These are phyloP conservation scores for Diarsia dahlii DNA, from an alignment of 2,888 invertebrate species.

Conservation along the genomic window DNA sequence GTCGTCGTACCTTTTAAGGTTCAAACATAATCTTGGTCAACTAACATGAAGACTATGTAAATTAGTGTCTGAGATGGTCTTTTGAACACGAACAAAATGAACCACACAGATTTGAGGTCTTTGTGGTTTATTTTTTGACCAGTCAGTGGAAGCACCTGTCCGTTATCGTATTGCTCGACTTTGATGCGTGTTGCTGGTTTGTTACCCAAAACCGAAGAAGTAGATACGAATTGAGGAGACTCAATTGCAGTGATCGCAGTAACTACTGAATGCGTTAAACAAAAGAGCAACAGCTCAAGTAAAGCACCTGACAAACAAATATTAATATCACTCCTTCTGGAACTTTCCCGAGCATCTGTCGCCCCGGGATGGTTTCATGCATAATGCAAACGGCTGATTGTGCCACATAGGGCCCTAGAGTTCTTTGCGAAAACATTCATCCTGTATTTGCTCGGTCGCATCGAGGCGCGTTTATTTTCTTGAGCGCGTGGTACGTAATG, in stretches of 20 bases:
- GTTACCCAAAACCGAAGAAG: not conserved
- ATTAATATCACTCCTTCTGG: constrained; percentile 78
- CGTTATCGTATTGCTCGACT: too few relatives aligned
- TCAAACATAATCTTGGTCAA: too few relatives aligned
- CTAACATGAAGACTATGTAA: too few relatives aligned
- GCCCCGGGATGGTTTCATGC: constrained; percentile 85
- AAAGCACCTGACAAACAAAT: constrained; percentile 80
- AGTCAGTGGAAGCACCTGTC: too few relatives aligned
- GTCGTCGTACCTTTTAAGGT: too few relatives aligned
- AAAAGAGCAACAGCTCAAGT: constrained; percentile 68
- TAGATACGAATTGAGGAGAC: not conserved
- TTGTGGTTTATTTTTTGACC: too few relatives aligned
- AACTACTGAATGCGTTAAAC: constrained; percentile 40
- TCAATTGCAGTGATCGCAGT: not conserved
- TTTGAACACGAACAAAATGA: too few relatives aligned
- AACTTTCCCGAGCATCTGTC: constrained; percentile 80
- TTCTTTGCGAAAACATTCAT: constrained; percentile 84
- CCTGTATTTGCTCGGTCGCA: constrained; percentile 77
- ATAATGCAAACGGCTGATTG: constrained; percentile 89
- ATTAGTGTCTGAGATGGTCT: too few relatives aligned
- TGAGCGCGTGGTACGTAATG: constrained; percentile 67
- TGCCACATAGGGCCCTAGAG: constrained; percentile 79
- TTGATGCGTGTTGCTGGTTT: not conserved
- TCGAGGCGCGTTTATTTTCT: constrained; percentile 66
- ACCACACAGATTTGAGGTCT: too few relatives aligned